Base-by-base conservation (phyloP, 2,113 vertebrate species). In the Carassius carassius region DNA sequence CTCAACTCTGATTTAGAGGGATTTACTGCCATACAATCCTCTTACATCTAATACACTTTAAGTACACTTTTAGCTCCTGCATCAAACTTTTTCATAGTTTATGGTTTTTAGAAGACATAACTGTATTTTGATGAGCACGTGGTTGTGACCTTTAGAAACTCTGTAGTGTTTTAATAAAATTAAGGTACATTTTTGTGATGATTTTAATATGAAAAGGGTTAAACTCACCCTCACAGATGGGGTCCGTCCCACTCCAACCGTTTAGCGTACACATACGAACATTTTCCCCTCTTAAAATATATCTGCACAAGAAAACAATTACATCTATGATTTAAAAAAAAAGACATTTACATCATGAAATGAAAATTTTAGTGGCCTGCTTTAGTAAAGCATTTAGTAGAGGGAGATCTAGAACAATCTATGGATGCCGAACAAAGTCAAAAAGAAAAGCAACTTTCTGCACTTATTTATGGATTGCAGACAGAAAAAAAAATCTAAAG, bases 201-300 rank as follows among this genome's bases (percentile, higher is more conserved):
- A 23, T 17, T 63, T 79, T 25, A 17, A 23, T 0, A 37, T n/a
- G 32, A 8, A 29, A 51, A 17, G 8, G 37, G 8, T 29, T 44
- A 32, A 47, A 80, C 90, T 12, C 79, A 94, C 93, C 89, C 82
- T 88, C 89, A 90, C 94, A 94, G 1, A 44, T n/a, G 0, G 93
- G 93, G 8, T 90, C 3, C 1, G 82, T 81, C 32, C 89, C 90
- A 0, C 60, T 84, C 94, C 94, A 94, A 16, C 93, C 93, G 0
- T 76, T 16, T 56, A 2, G 82, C 72, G 76, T 84, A 70, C 94
- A 94, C 1, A 76, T 60, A 85, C 91, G 78, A 16, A 85, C 90
- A 19, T 37, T 2, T 4, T 17, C 85, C 78, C 93, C 93, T 79
- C 88, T 90, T 67, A 94, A 60, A 0, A 83, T 87, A 80, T 90